phyloP scores from a whole-genome alignment of 2,113 vertebrate species.

The Atrichornis clamosus region DNA sequence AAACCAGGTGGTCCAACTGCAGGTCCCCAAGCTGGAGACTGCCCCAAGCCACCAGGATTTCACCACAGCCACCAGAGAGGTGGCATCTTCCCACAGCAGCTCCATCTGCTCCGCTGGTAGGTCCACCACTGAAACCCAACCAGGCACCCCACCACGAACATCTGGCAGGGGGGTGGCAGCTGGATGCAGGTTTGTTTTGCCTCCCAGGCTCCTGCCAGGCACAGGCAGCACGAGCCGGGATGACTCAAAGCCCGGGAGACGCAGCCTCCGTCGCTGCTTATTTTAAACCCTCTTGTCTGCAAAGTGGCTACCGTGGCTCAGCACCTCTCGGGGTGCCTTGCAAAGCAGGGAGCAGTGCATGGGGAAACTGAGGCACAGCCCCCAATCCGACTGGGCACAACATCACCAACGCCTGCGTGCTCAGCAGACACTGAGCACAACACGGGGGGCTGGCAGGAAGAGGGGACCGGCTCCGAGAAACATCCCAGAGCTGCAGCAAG shows the following conservation, averaged over 20 bases:
- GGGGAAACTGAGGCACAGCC: neutral
- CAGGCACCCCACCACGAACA: neutral
- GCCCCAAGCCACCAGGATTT: neutral
- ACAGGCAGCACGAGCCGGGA: neutral
- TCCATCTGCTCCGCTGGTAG: neutral
- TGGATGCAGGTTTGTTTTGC: conserved; percentile 1
- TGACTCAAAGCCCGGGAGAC: conserved; percentile 26
- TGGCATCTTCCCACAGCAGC: neutral
- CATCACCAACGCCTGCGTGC: fast-evolving
- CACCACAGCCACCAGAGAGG: neutral
- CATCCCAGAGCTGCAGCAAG: neutral
- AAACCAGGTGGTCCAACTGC: neutral
- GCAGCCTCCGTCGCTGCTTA: neutral
- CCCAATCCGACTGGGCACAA: fast-evolving
- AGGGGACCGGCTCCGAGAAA: neutral
- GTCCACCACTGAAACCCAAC: neutral
- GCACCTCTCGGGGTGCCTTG: fast-evolving
- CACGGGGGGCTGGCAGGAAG: fast-evolving
- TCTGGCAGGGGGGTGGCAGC: neutral
- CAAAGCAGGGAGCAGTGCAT: neutral
- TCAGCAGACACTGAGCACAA: neutral
- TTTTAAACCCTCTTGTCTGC: neutral
- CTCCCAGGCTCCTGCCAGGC: neutral
- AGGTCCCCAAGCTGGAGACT: neutral
- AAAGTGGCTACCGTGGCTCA: neutral